phyloP scores from a whole-genome alignment of 1,140 invertebrate genomes.

The Drosophila kepulauana region DNA sequence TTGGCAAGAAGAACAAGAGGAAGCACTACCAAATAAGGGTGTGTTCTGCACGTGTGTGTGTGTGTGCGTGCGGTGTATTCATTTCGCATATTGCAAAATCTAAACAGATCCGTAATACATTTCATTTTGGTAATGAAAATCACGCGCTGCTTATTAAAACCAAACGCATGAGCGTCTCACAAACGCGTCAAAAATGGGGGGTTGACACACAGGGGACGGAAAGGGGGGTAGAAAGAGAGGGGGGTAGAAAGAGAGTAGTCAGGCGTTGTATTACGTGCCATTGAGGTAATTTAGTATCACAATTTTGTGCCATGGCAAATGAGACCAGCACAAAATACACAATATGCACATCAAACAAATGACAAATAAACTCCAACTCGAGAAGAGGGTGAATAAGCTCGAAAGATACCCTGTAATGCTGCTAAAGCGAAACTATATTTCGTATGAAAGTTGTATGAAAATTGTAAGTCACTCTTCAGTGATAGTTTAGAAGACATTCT shows the following conservation, averaged over 20 bases:
- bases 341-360: conserved; percentile 15
- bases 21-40: conserved; percentile 19
- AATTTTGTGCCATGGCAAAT: conserved; percentile 48
- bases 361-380: not conserved
- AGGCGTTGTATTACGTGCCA: conserved; percentile 60
- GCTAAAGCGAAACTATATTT: no score
- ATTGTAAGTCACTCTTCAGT: no score
- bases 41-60: conserved; percentile 14
- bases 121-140: conserved; percentile 77
- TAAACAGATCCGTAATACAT: conserved; percentile 67
- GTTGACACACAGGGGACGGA: no score
- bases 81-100: conserved; percentile 81
- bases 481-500: no score
- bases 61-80: conserved; percentile 54
- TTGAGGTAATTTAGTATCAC: conserved; percentile 66
- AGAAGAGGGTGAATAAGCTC: no score
- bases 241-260: not conserved
- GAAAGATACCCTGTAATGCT: conserved; percentile 5
- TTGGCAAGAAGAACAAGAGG: conserved; percentile 1
- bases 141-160: conserved; percentile 79
- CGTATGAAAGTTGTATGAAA: no score
- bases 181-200: not conserved
- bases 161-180: conserved; percentile 23
- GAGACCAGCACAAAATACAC: conserved; percentile 27
- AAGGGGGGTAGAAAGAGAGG: not conserved